Conservation (phyloP, 2,797 vertebrate species). For the Oophaga sylvatica region DNA sequence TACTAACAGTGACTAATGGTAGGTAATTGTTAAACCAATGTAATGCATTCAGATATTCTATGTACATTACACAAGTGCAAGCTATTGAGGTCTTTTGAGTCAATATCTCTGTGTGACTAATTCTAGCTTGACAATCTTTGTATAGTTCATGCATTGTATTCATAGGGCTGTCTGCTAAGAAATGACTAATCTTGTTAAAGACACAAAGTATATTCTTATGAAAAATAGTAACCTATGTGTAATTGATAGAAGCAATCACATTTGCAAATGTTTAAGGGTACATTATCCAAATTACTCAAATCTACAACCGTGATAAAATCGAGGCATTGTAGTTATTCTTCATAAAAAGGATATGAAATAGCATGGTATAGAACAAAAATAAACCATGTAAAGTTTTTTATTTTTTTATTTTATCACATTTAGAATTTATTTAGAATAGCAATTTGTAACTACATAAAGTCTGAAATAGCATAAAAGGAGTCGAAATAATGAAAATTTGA, state of each 20-base stretch:
- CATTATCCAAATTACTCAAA: conserved; percentile 6
- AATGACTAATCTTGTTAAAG: conserved; percentile 70
- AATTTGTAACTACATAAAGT: conserved; percentile 2
- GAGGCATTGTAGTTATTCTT: not conserved
- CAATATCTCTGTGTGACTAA: conserved; percentile 55
- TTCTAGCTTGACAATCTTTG: conserved; percentile 46
- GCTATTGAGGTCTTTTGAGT: conserved; percentile 46
- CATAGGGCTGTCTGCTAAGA: conserved; percentile 65
- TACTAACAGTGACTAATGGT: conserved; percentile 51
- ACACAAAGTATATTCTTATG: conserved; percentile 67
- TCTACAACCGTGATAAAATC: not conserved
- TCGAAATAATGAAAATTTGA: not conserved
- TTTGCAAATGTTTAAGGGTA: conserved; percentile 77
- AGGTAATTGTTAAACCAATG: conserved; percentile 50
- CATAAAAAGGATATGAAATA: not conserved
- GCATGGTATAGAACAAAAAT: not conserved
- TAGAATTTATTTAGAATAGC: not conserved
- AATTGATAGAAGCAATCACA: conserved; percentile 81
- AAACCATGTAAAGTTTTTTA: not conserved
- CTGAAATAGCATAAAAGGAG: not conserved
- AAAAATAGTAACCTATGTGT: conserved; percentile 76
- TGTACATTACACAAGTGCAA: conserved; percentile 47
- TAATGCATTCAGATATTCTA: conserved; percentile 44
- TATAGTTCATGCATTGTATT: conserved; percentile 37
- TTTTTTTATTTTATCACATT: not conserved